Conservation (phyloP, 2,113 vertebrate species). For the Apteryx mantelli region DNA sequence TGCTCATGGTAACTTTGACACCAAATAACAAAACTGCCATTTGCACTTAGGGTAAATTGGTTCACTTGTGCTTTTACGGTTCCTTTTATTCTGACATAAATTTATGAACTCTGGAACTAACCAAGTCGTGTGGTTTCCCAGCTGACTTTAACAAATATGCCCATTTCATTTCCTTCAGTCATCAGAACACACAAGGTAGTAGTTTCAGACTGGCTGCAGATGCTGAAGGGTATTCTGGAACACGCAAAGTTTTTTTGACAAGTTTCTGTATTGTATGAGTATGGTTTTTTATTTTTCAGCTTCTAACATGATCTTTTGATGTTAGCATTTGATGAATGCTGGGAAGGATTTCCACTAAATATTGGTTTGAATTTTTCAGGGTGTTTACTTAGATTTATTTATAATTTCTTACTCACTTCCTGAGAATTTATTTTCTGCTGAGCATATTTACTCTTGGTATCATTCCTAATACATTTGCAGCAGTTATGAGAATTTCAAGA, state of each 20-base stretch:
- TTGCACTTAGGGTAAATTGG: slow-evolving; percentile 84
- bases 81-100: slow-evolving; percentile 79
- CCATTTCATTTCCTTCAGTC: slow-evolving; percentile 74
- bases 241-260: background rate
- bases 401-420: background rate
- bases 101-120: slow-evolving; percentile 80
- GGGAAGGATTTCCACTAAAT: background rate
- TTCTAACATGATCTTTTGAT: background rate
- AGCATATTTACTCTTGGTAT: background rate
- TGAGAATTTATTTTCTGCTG: background rate
- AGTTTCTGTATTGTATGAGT: background rate
- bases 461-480: background rate
- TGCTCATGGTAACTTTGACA: slow-evolving; percentile 81
- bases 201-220: slow-evolving; percentile 67
- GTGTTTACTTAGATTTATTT: background rate
- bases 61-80: slow-evolving; percentile 74
- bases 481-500: background rate
- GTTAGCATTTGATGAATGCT: background rate
- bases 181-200: slow-evolving; percentile 42
- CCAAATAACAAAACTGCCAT: slow-evolving; percentile 88
- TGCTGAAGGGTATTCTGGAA: slow-evolving; percentile 37
- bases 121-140: slow-evolving; percentile 72
- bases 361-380: background rate
- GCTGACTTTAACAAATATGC: slow-evolving; percentile 78
- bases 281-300: background rate